These are phyloP conservation scores for Erpobdella octoculata DNA, from an alignment of 2,888 invertebrate species.

Conservation along the genomic window DNA sequence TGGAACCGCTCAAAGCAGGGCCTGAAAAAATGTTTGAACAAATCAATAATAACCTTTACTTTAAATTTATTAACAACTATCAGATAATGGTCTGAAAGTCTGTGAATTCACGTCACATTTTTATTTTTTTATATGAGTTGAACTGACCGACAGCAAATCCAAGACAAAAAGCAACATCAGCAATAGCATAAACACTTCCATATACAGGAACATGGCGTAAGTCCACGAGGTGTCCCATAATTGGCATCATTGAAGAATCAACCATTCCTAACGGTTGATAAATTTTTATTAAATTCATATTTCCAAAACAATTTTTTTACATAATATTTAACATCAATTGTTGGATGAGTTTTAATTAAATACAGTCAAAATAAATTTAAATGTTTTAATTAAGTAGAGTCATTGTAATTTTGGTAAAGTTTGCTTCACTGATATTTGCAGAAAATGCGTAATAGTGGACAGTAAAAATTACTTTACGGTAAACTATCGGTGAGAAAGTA, in stretches of 20 bases:
- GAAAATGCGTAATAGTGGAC: too few relatives aligned
- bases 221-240: slow-evolving; percentile 91
- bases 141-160: slow-evolving; percentile 86
- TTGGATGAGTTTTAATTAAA: too few relatives aligned
- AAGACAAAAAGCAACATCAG: slow-evolving; percentile 94
- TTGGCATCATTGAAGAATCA: slow-evolving; percentile 99
- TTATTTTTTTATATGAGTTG: background rate
- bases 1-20: background rate
- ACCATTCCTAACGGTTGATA: slow-evolving; percentile 90
- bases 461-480: too few relatives aligned
- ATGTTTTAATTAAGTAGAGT: too few relatives aligned
- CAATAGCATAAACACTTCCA: slow-evolving; percentile 98
- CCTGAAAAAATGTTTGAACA: background rate
- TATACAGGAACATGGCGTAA: slow-evolving; percentile 93
- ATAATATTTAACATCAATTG: background rate
- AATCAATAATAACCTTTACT: background rate
- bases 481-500: too few relatives aligned
- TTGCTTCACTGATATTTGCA: too few relatives aligned
- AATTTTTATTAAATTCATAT: too few relatives aligned
- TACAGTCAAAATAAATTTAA: too few relatives aligned
- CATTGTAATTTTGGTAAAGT: too few relatives aligned
- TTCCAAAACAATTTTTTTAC: background rate
- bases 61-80: background rate
- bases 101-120: background rate
- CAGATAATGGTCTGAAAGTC: background rate